phyloP scores from a whole-genome alignment of 2,797 vertebrate genomes.

The Gallinago nigripennis region DNA sequence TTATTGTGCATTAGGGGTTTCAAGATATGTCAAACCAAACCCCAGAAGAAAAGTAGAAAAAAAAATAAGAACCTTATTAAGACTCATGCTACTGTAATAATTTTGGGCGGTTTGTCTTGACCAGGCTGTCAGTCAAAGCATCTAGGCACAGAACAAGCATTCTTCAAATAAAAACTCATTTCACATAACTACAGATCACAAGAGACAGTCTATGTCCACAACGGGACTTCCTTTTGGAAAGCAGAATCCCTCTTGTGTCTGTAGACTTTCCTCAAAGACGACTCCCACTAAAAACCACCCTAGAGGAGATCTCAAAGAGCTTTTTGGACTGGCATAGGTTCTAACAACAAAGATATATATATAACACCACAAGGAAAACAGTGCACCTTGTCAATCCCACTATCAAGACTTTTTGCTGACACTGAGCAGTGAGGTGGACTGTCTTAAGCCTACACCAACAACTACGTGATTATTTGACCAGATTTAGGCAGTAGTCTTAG shows the following conservation, averaged over 20 bases:
- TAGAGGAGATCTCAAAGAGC: not conserved
- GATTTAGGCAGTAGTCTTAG: not conserved
- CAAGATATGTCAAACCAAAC: not conserved
- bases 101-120: not conserved
- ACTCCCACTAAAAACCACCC: not conserved
- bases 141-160: not conserved
- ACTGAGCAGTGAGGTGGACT: not conserved
- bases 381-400: not conserved
- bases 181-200: not conserved
- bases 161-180: not conserved
- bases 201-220: not conserved
- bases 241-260: not conserved
- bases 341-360: not conserved
- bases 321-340: not conserved
- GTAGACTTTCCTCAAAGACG: not conserved
- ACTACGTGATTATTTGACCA: accelerated
- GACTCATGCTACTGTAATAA: not conserved
- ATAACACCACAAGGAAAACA: not conserved
- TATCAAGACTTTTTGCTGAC: not conserved
- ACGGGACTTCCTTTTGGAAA: not conserved
- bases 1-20: not conserved
- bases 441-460: not conserved
- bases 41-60: not conserved
- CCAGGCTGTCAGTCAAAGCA: not conserved
- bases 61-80: not conserved